These are phyloP conservation scores for Drosophila grimshawi DNA, from an alignment of 1,140 invertebrate species.

Conservation along the genomic window DNA sequence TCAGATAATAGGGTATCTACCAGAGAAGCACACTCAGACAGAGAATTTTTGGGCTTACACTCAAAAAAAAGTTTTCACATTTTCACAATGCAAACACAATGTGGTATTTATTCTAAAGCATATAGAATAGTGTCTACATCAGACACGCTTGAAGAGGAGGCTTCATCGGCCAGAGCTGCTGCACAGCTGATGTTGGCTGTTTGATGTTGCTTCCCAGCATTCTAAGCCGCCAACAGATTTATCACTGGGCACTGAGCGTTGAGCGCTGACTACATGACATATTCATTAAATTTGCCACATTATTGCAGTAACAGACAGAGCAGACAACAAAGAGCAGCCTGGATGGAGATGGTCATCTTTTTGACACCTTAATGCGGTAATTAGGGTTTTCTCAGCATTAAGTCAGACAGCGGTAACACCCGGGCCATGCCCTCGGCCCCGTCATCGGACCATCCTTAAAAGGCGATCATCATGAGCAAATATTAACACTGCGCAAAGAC, in stretches of 20 bases:
- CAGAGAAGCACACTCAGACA: background rate
- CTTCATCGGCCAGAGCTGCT: conserved; percentile 1
- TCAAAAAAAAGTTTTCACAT: conserved; percentile 1
- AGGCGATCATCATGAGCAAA: conserved; percentile 78
- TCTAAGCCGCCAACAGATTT: conserved; percentile 72
- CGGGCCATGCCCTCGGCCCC: conserved; percentile 19
- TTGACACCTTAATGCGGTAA: conserved; percentile 84
- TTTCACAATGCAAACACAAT: background rate
- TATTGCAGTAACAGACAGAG: conserved; percentile 50
- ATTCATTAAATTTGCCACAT: conserved; percentile 82
- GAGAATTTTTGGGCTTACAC: background rate
- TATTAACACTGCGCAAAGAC: conserved; percentile 73
- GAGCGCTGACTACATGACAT: conserved; percentile 76
- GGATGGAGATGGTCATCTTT: conserved; percentile 76
- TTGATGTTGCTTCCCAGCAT: conserved; percentile 42
- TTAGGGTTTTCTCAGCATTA: conserved; percentile 70
- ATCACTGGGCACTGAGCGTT: conserved; percentile 69
- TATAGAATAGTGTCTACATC: conserved; percentile 14
- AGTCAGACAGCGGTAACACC: conserved; percentile 48
- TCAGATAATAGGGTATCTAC: background rate
- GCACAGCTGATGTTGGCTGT: conserved; percentile 28
- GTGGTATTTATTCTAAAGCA: conserved; percentile 4
- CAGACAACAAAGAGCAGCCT: conserved; percentile 2
- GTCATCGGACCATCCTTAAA: conserved; percentile 53
- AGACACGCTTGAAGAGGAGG: conserved; percentile 44